Evolutionary conservation across 2,113 vertebrate genomes (phyloP).

Genomic region (Sylvilagus bachmani): DNA sequence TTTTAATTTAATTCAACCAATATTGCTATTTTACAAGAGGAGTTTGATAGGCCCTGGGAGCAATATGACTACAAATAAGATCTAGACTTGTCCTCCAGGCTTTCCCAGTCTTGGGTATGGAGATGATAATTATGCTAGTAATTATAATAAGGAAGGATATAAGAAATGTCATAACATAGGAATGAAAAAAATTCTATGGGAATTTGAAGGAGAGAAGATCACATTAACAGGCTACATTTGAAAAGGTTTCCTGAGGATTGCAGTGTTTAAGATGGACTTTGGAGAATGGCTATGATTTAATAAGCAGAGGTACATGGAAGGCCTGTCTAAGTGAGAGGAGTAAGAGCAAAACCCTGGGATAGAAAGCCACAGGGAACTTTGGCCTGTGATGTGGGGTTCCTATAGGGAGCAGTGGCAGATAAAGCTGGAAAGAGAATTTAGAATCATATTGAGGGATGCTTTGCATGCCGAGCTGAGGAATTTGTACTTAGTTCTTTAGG

Average conservation of each 20-base stretch:
- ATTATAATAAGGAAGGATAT: constrained; percentile 54
- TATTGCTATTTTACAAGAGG: constrained; percentile 46
- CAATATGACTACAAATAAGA: constrained; percentile 2
- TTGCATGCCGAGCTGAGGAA: not conserved
- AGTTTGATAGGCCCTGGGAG: constrained; percentile 42
- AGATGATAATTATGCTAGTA: constrained; percentile 58
- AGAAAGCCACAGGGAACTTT: constrained; percentile 41
- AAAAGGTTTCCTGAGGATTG: constrained; percentile 21
- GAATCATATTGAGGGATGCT: not conserved
- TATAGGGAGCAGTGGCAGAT: not conserved
- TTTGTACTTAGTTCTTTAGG: constrained; percentile 49
- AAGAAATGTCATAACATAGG: constrained; percentile 52
- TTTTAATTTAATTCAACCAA: constrained; percentile 59
- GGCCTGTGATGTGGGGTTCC: constrained; percentile 50
- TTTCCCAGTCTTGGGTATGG: not conserved
- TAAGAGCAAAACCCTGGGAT: constrained; percentile 14
- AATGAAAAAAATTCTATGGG: constrained; percentile 58
- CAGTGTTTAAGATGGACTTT: constrained; percentile 51
- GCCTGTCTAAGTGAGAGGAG: not conserved
- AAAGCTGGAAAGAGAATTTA: constrained; percentile 56
- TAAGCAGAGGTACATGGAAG: not conserved
- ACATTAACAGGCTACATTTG: constrained; percentile 8
- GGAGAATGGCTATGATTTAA: constrained; percentile 55
- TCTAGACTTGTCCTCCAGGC: not conserved
- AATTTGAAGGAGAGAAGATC: constrained; percentile 44